Percentiles rank a stretch among this genome's conserved stretches.
phyloP scores from a whole-genome alignment of 1,140 invertebrate species.

The Leptinotarsa defecta region DNA sequence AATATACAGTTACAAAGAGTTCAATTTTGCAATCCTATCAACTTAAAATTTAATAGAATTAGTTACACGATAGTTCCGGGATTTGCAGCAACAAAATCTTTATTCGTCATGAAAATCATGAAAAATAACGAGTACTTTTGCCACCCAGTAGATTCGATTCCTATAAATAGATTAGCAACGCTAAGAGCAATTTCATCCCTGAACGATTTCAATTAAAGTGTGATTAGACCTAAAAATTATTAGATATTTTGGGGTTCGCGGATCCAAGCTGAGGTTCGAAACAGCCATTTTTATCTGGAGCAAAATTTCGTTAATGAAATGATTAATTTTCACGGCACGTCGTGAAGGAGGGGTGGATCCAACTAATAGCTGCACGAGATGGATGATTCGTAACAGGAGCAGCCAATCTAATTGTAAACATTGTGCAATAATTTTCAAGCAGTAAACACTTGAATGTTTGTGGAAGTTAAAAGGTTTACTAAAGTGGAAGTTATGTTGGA shows the following conservation, averaged over 20 bases:
- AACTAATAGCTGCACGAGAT: background rate
- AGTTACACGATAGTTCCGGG: too few species aligned
- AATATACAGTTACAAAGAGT: too few species aligned
- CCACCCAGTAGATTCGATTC: slow-evolving; percentile 1
- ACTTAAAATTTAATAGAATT: too few species aligned
- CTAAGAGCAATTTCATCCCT: background rate
- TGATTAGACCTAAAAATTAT: slow-evolving; percentile 6
- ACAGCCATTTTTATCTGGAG: slow-evolving; percentile 5
- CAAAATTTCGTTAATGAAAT: slow-evolving; percentile 9
- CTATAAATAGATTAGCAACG: slow-evolving; percentile 5
- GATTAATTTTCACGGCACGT: slow-evolving; percentile 8
- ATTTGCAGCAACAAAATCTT: too few species aligned
- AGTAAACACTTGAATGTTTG: background rate
- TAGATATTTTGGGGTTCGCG: slow-evolving; percentile 1
- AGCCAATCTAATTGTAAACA: background rate
- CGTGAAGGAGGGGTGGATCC: background rate
- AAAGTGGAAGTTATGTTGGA: too few species aligned
- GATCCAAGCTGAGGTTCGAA: background rate
- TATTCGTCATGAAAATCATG: too few species aligned
- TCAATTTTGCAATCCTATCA: too few species aligned
- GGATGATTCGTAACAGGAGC: slow-evolving; percentile 1
- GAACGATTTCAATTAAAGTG: slow-evolving; percentile 3
- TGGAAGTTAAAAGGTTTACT: background rate
- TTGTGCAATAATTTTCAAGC: background rate
- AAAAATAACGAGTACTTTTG: too few species aligned